Base-by-base conservation (phyloP, 2,113 vertebrate genomes). In the Anser cygnoides region DNA sequence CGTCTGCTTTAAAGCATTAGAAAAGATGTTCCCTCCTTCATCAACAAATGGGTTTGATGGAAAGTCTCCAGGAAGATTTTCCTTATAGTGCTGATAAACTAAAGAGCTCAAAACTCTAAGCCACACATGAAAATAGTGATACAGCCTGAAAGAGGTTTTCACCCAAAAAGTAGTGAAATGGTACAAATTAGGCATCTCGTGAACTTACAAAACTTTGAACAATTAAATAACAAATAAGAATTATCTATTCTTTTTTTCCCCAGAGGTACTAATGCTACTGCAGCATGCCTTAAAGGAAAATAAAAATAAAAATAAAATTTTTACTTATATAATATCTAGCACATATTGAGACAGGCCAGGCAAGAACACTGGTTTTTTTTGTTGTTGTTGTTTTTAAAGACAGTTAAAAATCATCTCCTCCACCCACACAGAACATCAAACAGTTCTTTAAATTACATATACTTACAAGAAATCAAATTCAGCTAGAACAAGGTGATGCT, bases 1-100 rank as follows among this genome's bases (percentile, higher is more conserved):
- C 54, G 89, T 49, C 65, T 9, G 29, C 13, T 94, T 26, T 5
- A 71, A 77, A 76, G 59, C 54, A 7, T 8, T 74, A 72, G 79
- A 6, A 71, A 37, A 89, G 76, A 96, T 39, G 43, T 57, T 92
- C 87, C 85, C 86, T 75, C 76, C 90, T 80, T 96, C 95, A 96
- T 96, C 94, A 84, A 81, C 94, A 96, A 97, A 96, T 96, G 95
- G 68, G 15, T 46, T 78, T 84, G 85, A 92, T 97, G 95, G 93
- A 97, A 96, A 76, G 68, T 21, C 95, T 96, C 95, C 95, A 96
- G 92, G 46, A 84, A 87, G 79, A 31, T 90, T 90, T 96, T 89
- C 88, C 68, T 80, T 18, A 6, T 13, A 1, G 50, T 57, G 76
- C 79, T 72, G 85, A 84, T 49, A 50, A 96, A 91, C 92, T 59